phyloP scores from a whole-genome alignment of 2,797 vertebrate genomes.

The Dallia pectoralis region DNA sequence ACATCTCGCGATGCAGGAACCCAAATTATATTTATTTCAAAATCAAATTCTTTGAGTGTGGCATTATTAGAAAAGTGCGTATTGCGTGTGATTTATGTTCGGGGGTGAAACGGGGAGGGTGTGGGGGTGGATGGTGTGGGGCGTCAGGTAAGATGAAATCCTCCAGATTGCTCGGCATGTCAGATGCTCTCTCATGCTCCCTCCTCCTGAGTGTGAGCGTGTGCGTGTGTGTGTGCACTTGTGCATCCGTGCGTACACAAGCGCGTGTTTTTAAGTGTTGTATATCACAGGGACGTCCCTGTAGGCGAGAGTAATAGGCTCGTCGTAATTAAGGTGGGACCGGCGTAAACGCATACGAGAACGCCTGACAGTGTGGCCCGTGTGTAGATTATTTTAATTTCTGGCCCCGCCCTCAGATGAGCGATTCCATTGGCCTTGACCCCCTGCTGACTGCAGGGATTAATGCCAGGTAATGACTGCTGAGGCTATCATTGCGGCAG shows the following conservation, averaged over 20 bases:
- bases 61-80: constrained; percentile 71
- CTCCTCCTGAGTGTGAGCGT: neutral
- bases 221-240: neutral
- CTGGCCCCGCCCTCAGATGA: constrained; percentile 90
- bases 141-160: constrained; percentile 68
- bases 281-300: constrained; percentile 76
- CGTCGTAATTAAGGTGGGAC: constrained; percentile 76
- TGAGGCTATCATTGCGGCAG: constrained; percentile 98
- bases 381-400: constrained; percentile 99
- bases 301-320: constrained; percentile 64
- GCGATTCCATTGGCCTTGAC: constrained; percentile 97
- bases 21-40: constrained; percentile 75
- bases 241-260: neutral
- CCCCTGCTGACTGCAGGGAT: constrained; percentile 94
- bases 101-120: constrained; percentile 52
- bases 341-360: constrained; percentile 71
- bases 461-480: constrained; percentile 99
- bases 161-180: constrained; percentile 74
- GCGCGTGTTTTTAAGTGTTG: constrained; percentile 51
- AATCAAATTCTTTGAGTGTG: constrained; percentile 74
- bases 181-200: constrained; percentile 32
- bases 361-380: constrained; percentile 79
- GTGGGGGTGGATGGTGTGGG: constrained; percentile 13
- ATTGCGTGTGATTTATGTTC: constrained; percentile 74
- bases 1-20: constrained; percentile 55